Conservation (phyloP, 2,888 invertebrate genomes). For the Torymus texanus region DNA sequence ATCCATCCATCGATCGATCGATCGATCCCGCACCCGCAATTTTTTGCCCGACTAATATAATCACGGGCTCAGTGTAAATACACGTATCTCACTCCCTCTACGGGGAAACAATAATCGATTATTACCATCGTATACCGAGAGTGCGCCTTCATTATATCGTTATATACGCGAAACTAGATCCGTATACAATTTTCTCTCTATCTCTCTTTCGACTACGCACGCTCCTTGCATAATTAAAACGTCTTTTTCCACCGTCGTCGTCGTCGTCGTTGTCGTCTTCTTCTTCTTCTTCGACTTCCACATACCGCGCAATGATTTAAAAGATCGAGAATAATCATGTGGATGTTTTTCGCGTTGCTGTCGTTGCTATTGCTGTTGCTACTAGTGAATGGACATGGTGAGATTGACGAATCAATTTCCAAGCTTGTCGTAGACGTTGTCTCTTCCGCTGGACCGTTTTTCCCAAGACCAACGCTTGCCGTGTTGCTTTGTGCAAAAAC, state of each 20-base stretch:
- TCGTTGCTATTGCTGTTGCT: background rate
- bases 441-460: constrained; percentile 31
- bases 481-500: constrained; percentile 39
- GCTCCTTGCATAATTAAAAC: constrained; percentile 35
- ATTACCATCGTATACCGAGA: constrained; percentile 8
- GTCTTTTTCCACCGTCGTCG: background rate
- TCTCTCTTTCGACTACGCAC: constrained; percentile 34
- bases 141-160: constrained; percentile 18
- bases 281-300: background rate
- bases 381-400: background rate
- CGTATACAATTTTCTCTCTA: constrained; percentile 33
- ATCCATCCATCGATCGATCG: too few relatives aligned
- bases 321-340: background rate
- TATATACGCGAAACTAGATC: constrained; percentile 31
- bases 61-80: too few relatives aligned
- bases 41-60: too few relatives aligned
- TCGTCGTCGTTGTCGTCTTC: background rate
- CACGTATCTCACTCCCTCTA: too few relatives aligned
- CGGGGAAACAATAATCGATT: constrained; percentile 29
- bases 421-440: constrained; percentile 38
- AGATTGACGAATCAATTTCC: constrained; percentile 41
- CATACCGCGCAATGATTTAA: background rate
- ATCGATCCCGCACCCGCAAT: too few relatives aligned
- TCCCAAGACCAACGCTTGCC: constrained; percentile 31
- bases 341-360: constrained; percentile 17